Evolutionary conservation across 30 jellyfish, hydroid and myxozoan genomes (phyloP).

Genomic region (Morbakka virulenta): DNA sequence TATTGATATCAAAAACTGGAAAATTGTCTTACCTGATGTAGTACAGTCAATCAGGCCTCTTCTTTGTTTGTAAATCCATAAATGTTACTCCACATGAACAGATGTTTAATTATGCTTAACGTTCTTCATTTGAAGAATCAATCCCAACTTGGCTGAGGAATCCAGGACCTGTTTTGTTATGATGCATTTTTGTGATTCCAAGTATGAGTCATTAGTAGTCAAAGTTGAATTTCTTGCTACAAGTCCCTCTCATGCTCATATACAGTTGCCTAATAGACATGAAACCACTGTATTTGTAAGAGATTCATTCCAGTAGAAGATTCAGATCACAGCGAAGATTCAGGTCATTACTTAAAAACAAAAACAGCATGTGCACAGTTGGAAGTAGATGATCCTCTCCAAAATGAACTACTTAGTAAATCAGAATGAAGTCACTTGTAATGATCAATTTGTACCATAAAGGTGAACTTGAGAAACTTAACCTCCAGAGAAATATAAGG

Average conservation of each 20-base stretch:
- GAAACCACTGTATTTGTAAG: slow-evolving; percentile 31
- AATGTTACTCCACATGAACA: slow-evolving; percentile 71
- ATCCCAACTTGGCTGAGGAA: slow-evolving; percentile 55
- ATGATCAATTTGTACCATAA: too few relatives aligned
- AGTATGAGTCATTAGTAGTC: slow-evolving; percentile 7
- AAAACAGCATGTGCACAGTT: too few relatives aligned
- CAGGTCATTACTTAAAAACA: too few relatives aligned
- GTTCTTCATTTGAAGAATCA: slow-evolving; percentile 5
- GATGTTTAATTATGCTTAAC: slow-evolving; percentile 7
- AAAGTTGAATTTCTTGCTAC: slow-evolving; percentile 8
- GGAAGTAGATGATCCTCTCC: too few relatives aligned
- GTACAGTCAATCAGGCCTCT: slow-evolving; percentile 71
- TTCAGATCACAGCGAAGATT: too few relatives aligned
- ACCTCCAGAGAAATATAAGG: too few relatives aligned
- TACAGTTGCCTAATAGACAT: slow-evolving; percentile 24
- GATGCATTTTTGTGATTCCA: slow-evolving; percentile 7
- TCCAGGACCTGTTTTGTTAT: slow-evolving; percentile 53
- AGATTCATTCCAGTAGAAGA: too few relatives aligned
- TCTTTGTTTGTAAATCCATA: slow-evolving; percentile 64
- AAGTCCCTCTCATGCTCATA: neutral
- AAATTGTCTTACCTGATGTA: slow-evolving; percentile 65
- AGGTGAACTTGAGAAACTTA: too few relatives aligned
- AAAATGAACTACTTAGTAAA: too few relatives aligned
- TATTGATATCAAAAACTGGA: slow-evolving; percentile 22
- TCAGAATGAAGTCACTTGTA: too few relatives aligned